Conservation (phyloP, 2,888 invertebrate species). For the Plagodis pulveraria region DNA sequence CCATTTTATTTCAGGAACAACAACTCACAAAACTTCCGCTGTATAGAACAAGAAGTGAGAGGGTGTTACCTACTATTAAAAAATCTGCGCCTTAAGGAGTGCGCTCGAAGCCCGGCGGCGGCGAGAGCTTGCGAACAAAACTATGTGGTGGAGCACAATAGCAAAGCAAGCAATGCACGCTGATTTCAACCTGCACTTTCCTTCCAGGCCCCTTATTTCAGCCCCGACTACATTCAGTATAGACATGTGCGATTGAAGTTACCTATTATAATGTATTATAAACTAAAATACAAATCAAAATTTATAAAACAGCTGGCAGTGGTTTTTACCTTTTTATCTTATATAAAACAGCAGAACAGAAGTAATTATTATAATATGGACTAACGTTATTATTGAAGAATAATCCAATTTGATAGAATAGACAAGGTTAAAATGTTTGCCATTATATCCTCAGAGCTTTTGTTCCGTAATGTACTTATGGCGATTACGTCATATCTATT, state of each 20-base stretch:
- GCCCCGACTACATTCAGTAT: constrained; percentile 56
- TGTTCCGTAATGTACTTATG: no score
- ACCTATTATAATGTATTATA: no score
- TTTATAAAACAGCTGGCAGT: no score
- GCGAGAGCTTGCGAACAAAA: constrained; percentile 75
- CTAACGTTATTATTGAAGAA: no score
- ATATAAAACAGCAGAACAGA: no score
- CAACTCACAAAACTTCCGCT: constrained; percentile 39
- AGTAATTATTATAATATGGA: no score
- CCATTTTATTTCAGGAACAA: constrained; percentile 11
- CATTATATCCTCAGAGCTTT: no score
- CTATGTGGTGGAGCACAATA: constrained; percentile 72
- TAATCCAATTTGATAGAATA: no score
- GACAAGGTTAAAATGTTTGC: no score
- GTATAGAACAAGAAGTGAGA: constrained; percentile 50
- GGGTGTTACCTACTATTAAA: constrained; percentile 65
- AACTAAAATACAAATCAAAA: no score
- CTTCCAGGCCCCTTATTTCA: constrained; percentile 33
- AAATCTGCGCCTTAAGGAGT: constrained; percentile 64
- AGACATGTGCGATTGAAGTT: constrained; percentile 28
- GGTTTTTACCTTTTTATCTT: no score
- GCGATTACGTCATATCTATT: no score
- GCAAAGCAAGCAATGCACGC: constrained; percentile 63
- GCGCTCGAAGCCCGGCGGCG: constrained; percentile 46
- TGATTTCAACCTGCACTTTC: constrained; percentile 39